Evolutionary conservation across 2,797 vertebrate genomes (phyloP).

Genomic region (Chiroxiphia lanceolata): DNA sequence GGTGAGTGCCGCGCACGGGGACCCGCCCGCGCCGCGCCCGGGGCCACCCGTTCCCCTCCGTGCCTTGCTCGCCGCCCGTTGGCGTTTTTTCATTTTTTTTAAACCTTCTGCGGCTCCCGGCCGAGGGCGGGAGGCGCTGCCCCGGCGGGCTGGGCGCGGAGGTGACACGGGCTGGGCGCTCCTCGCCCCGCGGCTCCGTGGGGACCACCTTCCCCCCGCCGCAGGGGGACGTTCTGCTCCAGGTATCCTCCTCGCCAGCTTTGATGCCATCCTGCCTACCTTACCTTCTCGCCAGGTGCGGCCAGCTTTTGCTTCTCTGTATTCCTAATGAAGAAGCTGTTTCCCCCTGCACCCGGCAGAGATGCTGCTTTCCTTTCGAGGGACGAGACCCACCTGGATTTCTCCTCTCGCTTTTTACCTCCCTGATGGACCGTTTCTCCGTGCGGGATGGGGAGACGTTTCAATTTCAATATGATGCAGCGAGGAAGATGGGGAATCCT

Average conservation of each 20-base stretch:
- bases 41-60: too few relatives aligned
- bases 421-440: background rate
- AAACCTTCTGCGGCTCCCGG: background rate
- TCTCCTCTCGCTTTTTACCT: background rate
- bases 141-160: background rate
- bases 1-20: constrained; percentile 18
- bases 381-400: background rate
- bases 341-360: fast-evolving
- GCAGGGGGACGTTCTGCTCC: fast-evolving
- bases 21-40: background rate
- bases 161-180: background rate
- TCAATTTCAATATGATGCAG: background rate
- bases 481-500: background rate
- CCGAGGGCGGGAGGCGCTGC: background rate
- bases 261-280: background rate
- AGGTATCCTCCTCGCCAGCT: background rate
- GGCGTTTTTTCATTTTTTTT: too few relatives aligned
- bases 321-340: background rate
- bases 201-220: background rate
- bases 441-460: background rate
- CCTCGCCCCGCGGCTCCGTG: background rate
- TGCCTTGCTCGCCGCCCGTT: too few relatives aligned
- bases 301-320: background rate
- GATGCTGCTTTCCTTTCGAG: background rate
- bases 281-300: background rate